Conservation (phyloP, 2,113 vertebrate species). For the Limnothrissa miodon region DNA sequence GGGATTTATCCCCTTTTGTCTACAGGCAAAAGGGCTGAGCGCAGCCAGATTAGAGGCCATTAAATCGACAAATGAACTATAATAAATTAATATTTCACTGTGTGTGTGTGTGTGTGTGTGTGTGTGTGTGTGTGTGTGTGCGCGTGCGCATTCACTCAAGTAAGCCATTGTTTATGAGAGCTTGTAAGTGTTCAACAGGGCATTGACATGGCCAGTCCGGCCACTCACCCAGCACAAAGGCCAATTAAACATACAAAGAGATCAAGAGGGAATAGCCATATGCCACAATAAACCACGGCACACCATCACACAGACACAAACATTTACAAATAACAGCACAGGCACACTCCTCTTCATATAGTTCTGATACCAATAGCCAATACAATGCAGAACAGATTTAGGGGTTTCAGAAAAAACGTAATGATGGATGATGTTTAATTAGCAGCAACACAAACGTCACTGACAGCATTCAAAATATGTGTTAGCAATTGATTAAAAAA, state of each 20-base stretch:
- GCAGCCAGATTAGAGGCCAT: conserved; percentile 23
- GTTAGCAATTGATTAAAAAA: neutral
- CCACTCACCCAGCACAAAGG: neutral
- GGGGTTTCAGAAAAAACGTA: neutral
- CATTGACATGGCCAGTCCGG: neutral
- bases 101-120: neutral
- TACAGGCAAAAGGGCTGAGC: neutral
- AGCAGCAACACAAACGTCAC: neutral
- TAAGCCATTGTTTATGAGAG: too few species aligned
- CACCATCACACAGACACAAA: neutral
- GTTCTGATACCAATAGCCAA: neutral
- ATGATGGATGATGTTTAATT: neutral
- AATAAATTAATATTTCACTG: neutral
- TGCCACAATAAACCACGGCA: neutral
- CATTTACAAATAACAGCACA: neutral
- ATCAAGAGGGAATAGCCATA: neutral
- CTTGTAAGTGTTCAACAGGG: too few species aligned
- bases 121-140: neutral
- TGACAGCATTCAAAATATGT: neutral
- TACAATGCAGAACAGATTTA: neutral
- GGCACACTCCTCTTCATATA: too few species aligned
- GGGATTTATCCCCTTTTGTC: conserved; percentile 17
- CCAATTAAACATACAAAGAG: neutral
- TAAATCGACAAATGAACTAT: conserved; percentile 6
- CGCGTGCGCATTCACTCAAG: neutral